phyloP scores from a whole-genome alignment of 1,140 invertebrate genomes.

The Drosophila simulans region DNA sequence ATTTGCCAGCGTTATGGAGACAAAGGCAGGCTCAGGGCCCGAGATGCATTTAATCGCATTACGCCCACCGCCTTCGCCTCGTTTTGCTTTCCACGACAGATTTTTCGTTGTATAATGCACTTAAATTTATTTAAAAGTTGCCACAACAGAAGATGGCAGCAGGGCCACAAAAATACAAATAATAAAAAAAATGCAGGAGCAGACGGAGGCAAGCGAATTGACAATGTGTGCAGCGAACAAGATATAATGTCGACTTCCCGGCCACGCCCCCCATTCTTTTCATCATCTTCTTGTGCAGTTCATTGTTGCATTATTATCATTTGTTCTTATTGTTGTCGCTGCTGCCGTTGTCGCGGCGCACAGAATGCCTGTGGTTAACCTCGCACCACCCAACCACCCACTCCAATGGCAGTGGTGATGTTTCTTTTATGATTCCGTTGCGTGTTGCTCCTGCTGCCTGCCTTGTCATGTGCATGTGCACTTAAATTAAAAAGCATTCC shows the following conservation, averaged over 20 bases:
- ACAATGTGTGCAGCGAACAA: constrained; percentile 78
- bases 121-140: constrained; percentile 70
- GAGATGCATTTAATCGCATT: constrained; percentile 66
- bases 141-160: constrained; percentile 5
- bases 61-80: constrained; percentile 17
- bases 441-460: constrained; percentile 31
- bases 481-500: constrained; percentile 60
- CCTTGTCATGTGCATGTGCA: constrained; percentile 59
- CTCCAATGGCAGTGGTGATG: constrained; percentile 16
- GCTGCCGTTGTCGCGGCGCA: constrained; percentile 24
- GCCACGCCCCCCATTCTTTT: constrained; percentile 50
- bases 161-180: neutral
- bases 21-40: constrained; percentile 27
- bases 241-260: constrained; percentile 56
- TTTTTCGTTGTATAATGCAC: constrained; percentile 60
- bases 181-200: neutral
- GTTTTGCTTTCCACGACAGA: constrained; percentile 16
- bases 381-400: constrained; percentile 13
- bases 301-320: constrained; percentile 70
- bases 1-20: constrained; percentile 44
- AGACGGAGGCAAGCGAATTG: constrained; percentile 38
- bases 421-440: constrained; percentile 57
- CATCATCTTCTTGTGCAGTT: constrained; percentile 53
- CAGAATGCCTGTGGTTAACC: constrained; percentile 59
- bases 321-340: constrained; percentile 51